Percentiles rank a stretch among this genome's conserved stretches.
These are phyloP conservation scores for Rambutsinella grinnellia DNA, from an alignment of 2,888 invertebrate genomes.

Conservation along the genomic window DNA sequence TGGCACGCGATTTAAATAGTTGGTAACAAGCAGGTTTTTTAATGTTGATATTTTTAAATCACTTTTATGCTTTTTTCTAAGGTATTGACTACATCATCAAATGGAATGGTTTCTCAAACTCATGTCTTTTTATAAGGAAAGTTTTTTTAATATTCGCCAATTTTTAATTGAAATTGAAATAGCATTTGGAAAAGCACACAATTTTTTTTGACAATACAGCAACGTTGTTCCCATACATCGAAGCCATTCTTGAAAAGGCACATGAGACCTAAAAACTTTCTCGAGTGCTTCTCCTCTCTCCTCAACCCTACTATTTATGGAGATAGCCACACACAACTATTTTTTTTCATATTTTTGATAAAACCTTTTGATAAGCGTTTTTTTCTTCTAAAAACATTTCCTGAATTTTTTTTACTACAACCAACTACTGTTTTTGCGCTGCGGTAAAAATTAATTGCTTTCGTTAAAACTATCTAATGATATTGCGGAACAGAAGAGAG, in stretches of 20 bases:
- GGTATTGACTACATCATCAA: no score
- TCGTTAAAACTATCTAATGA: no score
- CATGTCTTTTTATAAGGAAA: no score
- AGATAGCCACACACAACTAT: not conserved
- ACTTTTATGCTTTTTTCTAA: not conserved
- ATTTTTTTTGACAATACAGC: no score
- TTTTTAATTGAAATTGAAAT: not conserved
- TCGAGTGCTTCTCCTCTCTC: slow-evolving; percentile 27
- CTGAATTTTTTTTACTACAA: no score
- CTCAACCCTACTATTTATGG: not conserved
- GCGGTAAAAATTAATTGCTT: no score
- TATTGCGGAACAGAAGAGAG: no score
- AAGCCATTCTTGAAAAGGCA: slow-evolving; percentile 58
- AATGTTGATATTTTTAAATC: not conserved
- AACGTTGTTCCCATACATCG: slow-evolving; percentile 58
- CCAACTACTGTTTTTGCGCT: not conserved
- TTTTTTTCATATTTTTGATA: not conserved
- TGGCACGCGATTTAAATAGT: slow-evolving; percentile 38
- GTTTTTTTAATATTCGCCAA: no score
- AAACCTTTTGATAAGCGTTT: not conserved
- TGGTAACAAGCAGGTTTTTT: slow-evolving; percentile 26
- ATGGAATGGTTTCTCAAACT: no score
- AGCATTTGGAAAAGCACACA: slow-evolving; percentile 36
- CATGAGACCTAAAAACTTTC: slow-evolving; percentile 52
- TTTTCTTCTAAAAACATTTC: no score